Evolutionary conservation across 2,888 invertebrate genomes (phyloP), one percentile per base, ranked within the genome.

Genomic region (Strigamia crassipes): DNA sequence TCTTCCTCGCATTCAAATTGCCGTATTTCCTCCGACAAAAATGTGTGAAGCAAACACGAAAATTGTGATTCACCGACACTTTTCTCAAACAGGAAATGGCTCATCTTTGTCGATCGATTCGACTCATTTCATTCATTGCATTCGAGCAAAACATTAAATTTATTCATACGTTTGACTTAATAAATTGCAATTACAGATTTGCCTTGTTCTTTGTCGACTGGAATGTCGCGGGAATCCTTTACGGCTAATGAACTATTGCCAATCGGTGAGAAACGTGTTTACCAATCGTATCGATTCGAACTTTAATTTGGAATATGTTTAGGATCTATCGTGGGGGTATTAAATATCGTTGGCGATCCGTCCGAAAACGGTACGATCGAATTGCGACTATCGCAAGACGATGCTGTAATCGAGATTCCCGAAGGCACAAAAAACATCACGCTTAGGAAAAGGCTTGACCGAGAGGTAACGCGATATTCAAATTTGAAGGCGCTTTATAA

Each of bases 261-360:
- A 41, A 79, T 79, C 15, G 79, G 79, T 79, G 12, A 79, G 18
- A 3, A 78, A 3, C 13, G 5, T 34, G 34, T 13, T 51, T n/a
- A n/a, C n/a, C n/a, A n/a, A n/a, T n/a, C n/a, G n/a, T n/a, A n/a
- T n/a, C n/a, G n/a, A n/a, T n/a, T 13, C 10, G 13, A 51, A n/a
- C 51, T 51, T 51, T 51, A 51, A 51, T 3, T 51, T 51, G 51
- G 51, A 51, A 51, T 3, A 51, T 34, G 34, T 34, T n/a, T 13
- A 80, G 80, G 80, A 15, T 56, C 80, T 6, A 27, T 80, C 3
- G 51, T 80, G 91, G 92, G 92, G 31, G 90, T 92, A 31, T 88
- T 96, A 79, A 92, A 93, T 81, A 93, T 96, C 80, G 92, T 94
- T 87, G 96, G 96, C 0, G 94, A 95, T 88, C 92, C 95, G 0